phyloP scores from a whole-genome alignment of 2,113 vertebrate genomes.

The Epinephelus cyanopodus region DNA sequence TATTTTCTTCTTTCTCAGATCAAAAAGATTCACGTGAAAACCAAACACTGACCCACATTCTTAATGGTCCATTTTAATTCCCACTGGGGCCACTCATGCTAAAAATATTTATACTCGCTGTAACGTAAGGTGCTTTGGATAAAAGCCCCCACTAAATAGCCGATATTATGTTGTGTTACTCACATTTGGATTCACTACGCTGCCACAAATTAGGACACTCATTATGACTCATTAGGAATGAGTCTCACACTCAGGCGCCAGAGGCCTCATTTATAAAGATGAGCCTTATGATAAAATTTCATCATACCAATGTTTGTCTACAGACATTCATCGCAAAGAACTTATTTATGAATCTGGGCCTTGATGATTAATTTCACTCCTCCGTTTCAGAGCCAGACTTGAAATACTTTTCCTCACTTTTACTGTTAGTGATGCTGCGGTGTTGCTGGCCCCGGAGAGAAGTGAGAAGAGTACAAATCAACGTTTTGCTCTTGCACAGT shows the following conservation, averaged over 20 bases:
- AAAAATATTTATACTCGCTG: constrained; percentile 44
- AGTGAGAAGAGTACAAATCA: neutral
- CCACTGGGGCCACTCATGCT: constrained; percentile 38
- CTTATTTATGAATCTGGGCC: constrained; percentile 38
- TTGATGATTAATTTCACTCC: constrained; percentile 32
- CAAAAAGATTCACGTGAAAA: constrained; percentile 41
- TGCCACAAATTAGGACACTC: constrained; percentile 61
- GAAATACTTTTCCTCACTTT: constrained; percentile 7
- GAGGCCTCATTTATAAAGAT: constrained; percentile 62
- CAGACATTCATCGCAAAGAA: constrained; percentile 33
- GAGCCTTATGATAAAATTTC: constrained; percentile 54
- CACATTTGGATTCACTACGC: constrained; percentile 57
- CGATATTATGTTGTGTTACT: constrained; percentile 53
- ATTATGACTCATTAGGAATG: constrained; percentile 66
- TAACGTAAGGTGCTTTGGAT: constrained; percentile 56
- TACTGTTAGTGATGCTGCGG: neutral
- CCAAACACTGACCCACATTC: constrained; percentile 64
- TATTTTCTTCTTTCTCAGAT: constrained; percentile 40
- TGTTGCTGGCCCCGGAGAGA: neutral
- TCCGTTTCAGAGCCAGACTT: neutral
- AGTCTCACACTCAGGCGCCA: constrained; percentile 37
- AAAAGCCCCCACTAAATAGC: constrained; percentile 59
- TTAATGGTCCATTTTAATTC: constrained; percentile 54
- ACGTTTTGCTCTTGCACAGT: constrained; percentile 1
- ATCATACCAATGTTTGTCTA: constrained; percentile 51